Conservation (phyloP, 2,113 vertebrate species). For the Numenius arquata region DNA sequence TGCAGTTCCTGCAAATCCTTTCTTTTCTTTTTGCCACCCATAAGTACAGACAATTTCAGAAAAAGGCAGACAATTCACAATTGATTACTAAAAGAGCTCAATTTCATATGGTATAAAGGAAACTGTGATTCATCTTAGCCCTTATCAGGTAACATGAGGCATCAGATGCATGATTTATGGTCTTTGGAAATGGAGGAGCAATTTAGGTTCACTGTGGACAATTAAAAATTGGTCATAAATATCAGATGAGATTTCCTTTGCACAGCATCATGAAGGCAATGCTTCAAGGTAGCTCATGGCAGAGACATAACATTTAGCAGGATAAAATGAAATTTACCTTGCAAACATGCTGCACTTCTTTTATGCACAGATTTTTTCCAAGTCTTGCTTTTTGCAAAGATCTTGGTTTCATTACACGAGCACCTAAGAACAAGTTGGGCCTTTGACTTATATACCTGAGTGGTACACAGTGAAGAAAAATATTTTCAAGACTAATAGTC, state of each 20-base stretch:
- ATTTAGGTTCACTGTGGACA: neutral
- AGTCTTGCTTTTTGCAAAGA: neutral
- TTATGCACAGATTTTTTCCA: neutral
- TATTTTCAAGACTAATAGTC: neutral
- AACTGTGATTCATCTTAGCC: neutral
- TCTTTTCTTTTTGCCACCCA: neutral
- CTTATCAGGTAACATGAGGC: neutral
- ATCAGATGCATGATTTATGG: neutral
- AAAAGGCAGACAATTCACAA: neutral
- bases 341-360: neutral
- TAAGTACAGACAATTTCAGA: neutral
- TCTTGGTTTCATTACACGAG: neutral
- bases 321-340: neutral
- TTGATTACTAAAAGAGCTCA: fast-evolving
- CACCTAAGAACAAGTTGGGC: neutral
- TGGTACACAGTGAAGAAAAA: neutral
- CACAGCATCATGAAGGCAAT: neutral
- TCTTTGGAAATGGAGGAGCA: neutral
- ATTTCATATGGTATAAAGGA: neutral
- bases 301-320: neutral
- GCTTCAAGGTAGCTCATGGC: neutral
- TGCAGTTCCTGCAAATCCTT: neutral
- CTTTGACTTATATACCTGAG: neutral
- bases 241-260: neutral
- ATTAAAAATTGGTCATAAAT: neutral